phyloP scores from a whole-genome alignment of 2,888 invertebrate species.

The Allophyes oxyacanthae region DNA sequence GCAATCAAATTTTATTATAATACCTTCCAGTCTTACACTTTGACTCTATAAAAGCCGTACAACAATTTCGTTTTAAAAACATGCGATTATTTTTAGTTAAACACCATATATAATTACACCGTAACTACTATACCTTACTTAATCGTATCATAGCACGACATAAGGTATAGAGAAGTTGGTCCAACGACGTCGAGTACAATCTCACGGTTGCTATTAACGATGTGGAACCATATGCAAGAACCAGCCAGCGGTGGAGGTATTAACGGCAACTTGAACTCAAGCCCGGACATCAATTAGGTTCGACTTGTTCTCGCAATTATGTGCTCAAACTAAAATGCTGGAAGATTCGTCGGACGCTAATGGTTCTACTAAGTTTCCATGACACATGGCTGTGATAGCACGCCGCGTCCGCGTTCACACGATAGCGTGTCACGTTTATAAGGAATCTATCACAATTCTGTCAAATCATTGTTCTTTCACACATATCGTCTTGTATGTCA shows the following conservation, averaged over 20 bases:
- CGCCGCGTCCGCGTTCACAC: constrained; percentile 42
- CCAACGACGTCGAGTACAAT: constrained; percentile 30
- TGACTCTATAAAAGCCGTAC: constrained; percentile 14
- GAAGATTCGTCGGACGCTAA: constrained; percentile 84
- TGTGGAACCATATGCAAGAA: constrained; percentile 64
- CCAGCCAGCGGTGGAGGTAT: constrained; percentile 61
- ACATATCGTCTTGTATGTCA: constrained; percentile 67
- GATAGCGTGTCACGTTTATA: constrained; percentile 32
- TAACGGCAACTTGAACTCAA: constrained; percentile 82
- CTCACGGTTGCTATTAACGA: constrained; percentile 55
- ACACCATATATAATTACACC: constrained; percentile 43
- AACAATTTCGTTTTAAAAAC: constrained; percentile 16
- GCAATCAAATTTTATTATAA: constrained; percentile 43
- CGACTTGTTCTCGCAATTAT: constrained; percentile 88
- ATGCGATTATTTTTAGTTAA: constrained; percentile 37
- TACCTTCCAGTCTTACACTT: constrained; percentile 14
- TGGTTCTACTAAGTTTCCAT: constrained; percentile 75
- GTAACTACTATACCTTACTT: constrained; percentile 34
- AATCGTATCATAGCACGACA: constrained; percentile 46
- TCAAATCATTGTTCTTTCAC: constrained; percentile 69
- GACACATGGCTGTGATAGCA: constrained; percentile 70
- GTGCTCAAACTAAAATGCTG: constrained; percentile 86
- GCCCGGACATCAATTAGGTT: constrained; percentile 84
- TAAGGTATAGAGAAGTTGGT: constrained; percentile 26
- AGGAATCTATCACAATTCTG: constrained; percentile 60